Evolutionary conservation across 2,888 invertebrate genomes (phyloP).

Genomic region (Nephrotoma guestfalica): DNA sequence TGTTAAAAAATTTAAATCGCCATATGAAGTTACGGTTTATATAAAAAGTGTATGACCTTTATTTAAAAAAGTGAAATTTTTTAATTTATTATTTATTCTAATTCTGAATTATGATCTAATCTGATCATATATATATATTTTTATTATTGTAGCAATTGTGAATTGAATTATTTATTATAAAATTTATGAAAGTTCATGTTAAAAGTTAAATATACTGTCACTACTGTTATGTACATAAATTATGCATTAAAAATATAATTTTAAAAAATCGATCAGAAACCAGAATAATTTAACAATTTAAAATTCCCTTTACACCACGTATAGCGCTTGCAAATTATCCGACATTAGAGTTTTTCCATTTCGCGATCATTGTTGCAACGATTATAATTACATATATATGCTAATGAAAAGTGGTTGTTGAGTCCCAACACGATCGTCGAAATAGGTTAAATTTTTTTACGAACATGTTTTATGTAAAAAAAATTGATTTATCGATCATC

Average conservation of each 20-base stretch:
- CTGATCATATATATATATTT: not conserved
- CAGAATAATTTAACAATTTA: not conserved
- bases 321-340: not conserved
- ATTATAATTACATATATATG: not conserved
- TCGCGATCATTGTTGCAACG: not conserved
- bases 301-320: not conserved
- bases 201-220: not conserved
- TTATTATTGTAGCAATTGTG: not conserved
- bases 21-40: not conserved
- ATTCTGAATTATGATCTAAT: not conserved
- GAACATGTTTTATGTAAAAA: not conserved
- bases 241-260: not conserved
- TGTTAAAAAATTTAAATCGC: not conserved
- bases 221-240: not conserved
- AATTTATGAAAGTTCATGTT: not conserved
- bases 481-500: not conserved
- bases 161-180: not conserved
- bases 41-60: not conserved
- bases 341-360: not conserved
- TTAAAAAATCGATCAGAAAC: not conserved
- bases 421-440: not conserved
- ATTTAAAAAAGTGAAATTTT: not conserved
- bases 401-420: not conserved
- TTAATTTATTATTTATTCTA: not conserved
- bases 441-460: not conserved